phyloP scores from a whole-genome alignment of 2,797 vertebrate species.

The Bradypodion pumilum region DNA sequence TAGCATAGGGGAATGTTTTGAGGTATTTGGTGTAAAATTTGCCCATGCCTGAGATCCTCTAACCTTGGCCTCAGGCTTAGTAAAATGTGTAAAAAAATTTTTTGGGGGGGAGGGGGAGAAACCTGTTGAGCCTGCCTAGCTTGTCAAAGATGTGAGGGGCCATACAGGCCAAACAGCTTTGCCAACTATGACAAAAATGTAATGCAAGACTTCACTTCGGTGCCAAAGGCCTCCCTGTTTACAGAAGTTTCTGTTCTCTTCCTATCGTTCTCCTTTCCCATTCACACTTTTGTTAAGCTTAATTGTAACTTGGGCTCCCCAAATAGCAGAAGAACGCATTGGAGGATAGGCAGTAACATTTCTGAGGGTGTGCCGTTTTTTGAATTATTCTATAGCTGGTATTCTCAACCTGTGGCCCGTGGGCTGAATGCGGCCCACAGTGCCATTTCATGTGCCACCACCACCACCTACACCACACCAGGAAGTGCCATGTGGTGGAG shows the following conservation, averaged over 20 bases:
- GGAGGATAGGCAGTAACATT: no score
- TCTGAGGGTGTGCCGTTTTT: no score
- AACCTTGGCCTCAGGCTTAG: background rate
- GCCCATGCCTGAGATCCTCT: background rate
- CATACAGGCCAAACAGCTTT: background rate
- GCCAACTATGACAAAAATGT: constrained; percentile 28
- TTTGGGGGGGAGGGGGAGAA: background rate
- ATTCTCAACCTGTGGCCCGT: no score
- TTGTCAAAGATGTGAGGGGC: constrained; percentile 1
- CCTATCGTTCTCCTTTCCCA: background rate
- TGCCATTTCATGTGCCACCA: no score
- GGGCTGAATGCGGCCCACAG: no score
- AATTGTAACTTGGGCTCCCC: no score
- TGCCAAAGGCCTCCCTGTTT: background rate
- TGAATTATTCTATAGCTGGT: no score
- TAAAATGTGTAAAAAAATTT: background rate
- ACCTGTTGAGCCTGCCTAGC: constrained; percentile 9
- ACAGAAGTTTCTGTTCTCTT: background rate
- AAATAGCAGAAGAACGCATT: no score
- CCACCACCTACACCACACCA: no score
- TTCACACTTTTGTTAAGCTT: background rate
- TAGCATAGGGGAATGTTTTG: background rate
- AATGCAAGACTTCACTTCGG: constrained; percentile 4
- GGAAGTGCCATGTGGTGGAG: no score
- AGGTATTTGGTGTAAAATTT: background rate